These are phyloP conservation scores for Lottia scabra DNA, from an alignment of 2,888 invertebrate genomes.

Conservation along the genomic window DNA sequence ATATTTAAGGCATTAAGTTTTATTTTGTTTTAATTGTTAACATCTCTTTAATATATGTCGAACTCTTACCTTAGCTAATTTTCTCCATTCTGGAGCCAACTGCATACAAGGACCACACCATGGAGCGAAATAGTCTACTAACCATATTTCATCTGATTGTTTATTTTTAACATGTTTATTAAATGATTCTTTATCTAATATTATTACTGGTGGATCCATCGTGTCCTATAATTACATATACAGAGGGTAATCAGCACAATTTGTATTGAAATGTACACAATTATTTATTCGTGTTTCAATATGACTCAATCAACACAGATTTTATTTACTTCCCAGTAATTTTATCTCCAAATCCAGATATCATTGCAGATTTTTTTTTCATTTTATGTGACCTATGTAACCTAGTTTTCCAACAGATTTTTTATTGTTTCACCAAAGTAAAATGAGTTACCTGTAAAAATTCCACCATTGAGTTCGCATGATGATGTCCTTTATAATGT, in stretches of 20 bases:
- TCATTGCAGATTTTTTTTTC: too few species aligned
- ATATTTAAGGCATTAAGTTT: too few species aligned
- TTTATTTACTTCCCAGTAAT: too few species aligned
- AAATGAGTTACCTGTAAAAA: conserved; percentile 74
- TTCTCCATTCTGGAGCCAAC: conserved; percentile 78
- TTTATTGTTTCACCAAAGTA: background rate
- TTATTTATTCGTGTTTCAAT: too few species aligned
- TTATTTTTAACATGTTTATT: conserved; percentile 72
- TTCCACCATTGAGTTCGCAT: conserved; percentile 75
- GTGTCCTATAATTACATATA: conserved; percentile 59
- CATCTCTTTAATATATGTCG: too few species aligned
- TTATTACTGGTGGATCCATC: conserved; percentile 73
- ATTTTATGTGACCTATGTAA: too few species aligned
- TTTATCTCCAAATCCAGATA: too few species aligned
- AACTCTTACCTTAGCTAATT: conserved; percentile 72
- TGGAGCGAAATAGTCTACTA: conserved; percentile 80
- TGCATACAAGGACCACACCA: conserved; percentile 83
- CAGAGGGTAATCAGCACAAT: too few species aligned
- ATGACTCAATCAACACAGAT: too few species aligned
- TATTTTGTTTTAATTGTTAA: too few species aligned
- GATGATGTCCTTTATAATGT: conserved; percentile 75
- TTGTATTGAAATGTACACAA: too few species aligned
- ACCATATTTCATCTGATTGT: conserved; percentile 74
- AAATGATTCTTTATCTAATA: conserved; percentile 74
- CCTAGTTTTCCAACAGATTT: too few species aligned